Evolutionary conservation across 2,113 vertebrate genomes (phyloP).

Genomic region (Lepus americanus): DNA sequence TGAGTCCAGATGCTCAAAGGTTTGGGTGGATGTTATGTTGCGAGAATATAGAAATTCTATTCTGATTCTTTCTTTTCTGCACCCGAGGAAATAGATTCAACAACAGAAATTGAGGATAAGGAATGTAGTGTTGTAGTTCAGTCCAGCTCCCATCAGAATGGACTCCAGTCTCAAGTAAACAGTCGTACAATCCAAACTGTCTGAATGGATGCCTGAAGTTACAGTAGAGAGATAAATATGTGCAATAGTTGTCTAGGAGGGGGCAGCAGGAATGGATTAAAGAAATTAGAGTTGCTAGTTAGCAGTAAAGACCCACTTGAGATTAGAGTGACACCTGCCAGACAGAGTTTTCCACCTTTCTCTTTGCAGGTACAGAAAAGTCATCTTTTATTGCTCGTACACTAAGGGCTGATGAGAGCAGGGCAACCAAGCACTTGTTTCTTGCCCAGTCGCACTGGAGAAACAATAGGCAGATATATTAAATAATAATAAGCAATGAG

Average conservation of each 20-base stretch:
- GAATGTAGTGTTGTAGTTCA: background rate
- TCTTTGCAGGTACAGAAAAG: background rate
- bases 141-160: background rate
- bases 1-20: background rate
- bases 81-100: background rate
- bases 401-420: background rate
- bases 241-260: background rate
- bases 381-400: background rate
- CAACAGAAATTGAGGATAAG: background rate
- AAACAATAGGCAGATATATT: background rate
- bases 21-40: background rate
- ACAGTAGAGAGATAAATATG: background rate
- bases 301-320: background rate
- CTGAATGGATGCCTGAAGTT: background rate
- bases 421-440: background rate
- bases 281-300: conserved; percentile 9
- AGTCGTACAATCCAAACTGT: background rate
- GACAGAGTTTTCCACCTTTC: background rate
- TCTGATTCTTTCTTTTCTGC: background rate
- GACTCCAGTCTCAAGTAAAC: background rate
- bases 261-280: background rate
- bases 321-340: background rate
- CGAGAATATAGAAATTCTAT: background rate
- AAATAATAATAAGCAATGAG: conserved; percentile 33
- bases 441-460: background rate